Conservation (phyloP, 23 tunicate species). For the Ascidia mentula region DNA sequence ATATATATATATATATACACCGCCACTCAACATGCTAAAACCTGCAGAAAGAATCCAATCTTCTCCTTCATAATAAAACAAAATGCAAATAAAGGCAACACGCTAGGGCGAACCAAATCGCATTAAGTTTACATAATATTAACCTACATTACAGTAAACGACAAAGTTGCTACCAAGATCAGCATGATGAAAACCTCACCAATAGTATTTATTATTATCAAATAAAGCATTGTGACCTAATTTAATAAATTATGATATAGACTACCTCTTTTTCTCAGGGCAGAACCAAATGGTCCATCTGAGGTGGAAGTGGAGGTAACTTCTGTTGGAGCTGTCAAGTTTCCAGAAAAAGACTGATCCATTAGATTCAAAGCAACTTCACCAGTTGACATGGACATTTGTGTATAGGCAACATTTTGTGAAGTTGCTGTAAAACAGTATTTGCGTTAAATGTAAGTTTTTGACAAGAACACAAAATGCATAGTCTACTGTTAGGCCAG, state of each 20-base stretch:
- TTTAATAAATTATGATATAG: no score
- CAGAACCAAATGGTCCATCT: conserved; percentile 54
- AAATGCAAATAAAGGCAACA: no score
- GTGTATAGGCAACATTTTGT: not conserved
- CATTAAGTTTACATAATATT: no score
- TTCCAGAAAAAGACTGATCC: conserved; percentile 67
- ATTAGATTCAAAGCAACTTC: conserved; percentile 47
- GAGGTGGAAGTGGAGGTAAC: not conserved
- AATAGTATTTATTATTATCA: no score
- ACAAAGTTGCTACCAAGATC: no score
- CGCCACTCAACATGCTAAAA: not conserved
- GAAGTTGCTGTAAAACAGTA: not conserved
- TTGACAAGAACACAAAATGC: not conserved
- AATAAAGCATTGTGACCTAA: no score
- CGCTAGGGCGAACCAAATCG: no score
- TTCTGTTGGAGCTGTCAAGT: conserved; percentile 19
- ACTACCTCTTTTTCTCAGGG: conserved; percentile 44
- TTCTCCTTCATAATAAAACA: not conserved
- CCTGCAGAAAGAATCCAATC: conserved; percentile 6
- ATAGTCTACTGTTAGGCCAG: not conserved
- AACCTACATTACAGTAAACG: no score
- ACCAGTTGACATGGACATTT: conserved; percentile 41
- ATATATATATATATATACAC: not conserved
- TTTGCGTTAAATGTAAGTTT: no score
- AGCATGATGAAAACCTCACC: no score